Conservation (phyloP, 1,140 invertebrate genomes). For the Drosophila mauritiana region DNA sequence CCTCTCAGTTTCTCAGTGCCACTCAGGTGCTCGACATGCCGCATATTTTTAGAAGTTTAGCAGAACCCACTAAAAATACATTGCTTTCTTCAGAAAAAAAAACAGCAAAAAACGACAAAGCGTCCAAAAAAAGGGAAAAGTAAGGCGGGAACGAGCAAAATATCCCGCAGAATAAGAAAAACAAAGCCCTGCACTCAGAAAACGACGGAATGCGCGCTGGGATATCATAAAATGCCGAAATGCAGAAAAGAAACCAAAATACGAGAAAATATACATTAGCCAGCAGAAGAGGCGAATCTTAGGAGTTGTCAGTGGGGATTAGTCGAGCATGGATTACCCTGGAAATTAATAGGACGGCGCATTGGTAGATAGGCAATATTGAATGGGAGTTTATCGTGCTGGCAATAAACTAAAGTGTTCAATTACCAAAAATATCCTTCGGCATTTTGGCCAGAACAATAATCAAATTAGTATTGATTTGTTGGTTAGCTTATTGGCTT, state of each 20-base stretch:
- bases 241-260: conserved; percentile 44
- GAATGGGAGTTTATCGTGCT: not conserved
- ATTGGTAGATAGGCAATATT: not conserved
- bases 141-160: conserved; percentile 6
- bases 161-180: conserved; percentile 46
- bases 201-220: conserved; percentile 47
- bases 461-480: not conserved
- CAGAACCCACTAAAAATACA: conserved; percentile 80
- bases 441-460: too few relatives aligned
- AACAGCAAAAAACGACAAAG: not conserved
- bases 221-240: conserved; percentile 54
- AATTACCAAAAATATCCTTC: not conserved
- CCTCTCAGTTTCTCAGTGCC: conserved; percentile 5
- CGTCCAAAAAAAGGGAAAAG: not conserved
- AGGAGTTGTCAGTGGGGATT: conserved; percentile 4
- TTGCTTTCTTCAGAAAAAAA: conserved; percentile 64
- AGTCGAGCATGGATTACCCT: conserved; percentile 20
- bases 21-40: conserved; percentile 71
- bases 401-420: not conserved
- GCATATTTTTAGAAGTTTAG: conserved; percentile 82
- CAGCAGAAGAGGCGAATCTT: conserved; percentile 19
- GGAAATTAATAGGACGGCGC: too few relatives aligned
- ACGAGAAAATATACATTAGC: conserved; percentile 56
- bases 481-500: not conserved
- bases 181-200: conserved; percentile 69